Percentiles rank a stretch among this genome's conserved stretches.
phyloP scores from a whole-genome alignment of 2,888 invertebrate species.

The Lycocerus yunnanus region DNA sequence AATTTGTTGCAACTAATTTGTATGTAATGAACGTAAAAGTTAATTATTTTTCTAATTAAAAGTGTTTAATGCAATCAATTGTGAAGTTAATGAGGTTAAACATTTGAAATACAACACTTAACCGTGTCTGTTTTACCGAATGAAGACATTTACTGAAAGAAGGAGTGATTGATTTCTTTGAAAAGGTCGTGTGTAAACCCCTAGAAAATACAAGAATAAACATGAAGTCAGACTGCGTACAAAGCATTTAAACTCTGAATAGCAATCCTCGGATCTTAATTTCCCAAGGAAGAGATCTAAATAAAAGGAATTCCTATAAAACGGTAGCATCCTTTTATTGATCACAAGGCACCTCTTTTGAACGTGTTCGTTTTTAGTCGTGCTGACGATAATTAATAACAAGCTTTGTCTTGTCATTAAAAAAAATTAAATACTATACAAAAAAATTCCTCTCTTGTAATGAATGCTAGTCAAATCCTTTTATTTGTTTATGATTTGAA shows the following conservation, averaged over 20 bases:
- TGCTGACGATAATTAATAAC: constrained; percentile 15
- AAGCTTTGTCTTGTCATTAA: constrained; percentile 4
- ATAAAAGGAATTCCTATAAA: constrained; percentile 33
- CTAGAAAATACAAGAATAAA: constrained; percentile 16
- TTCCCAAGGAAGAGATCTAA: constrained; percentile 19
- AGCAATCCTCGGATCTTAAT: constrained; percentile 18
- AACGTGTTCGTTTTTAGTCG: constrained; percentile 19
- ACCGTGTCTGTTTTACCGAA: constrained; percentile 7
- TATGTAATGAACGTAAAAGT: background rate
- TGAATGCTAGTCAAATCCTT: background rate
- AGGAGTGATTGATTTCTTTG: constrained; percentile 19
- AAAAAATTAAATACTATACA: background rate
- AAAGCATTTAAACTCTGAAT: constrained; percentile 21
- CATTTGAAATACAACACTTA: constrained; percentile 4
- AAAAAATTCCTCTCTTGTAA: background rate
- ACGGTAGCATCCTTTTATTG: constrained; percentile 34
- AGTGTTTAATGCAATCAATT: background rate
- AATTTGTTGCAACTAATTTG: constrained; percentile 6
- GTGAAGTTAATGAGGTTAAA: background rate
- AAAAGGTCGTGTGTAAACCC: constrained; percentile 14
- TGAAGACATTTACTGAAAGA: constrained; percentile 10
- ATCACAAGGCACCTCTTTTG: constrained; percentile 31
- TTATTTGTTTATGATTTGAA: background rate
- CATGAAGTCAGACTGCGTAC: constrained; percentile 17
- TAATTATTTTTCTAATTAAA: background rate